Conservation (phyloP, 2,797 vertebrate species). For the Adelosebastes latens region DNA sequence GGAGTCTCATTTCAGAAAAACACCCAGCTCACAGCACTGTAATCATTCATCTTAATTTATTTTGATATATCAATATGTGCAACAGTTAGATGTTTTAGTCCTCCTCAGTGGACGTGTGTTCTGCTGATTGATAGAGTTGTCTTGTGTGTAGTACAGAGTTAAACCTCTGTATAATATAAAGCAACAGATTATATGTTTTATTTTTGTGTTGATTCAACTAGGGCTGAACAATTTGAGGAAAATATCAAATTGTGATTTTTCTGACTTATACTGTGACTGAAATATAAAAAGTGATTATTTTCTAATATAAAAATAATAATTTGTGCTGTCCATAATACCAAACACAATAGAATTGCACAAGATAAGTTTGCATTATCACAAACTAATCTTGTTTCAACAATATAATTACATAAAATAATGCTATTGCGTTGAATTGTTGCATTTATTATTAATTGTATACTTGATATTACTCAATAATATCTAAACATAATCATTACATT, state of each 20-base stretch:
- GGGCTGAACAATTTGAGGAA: background rate
- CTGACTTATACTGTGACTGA: background rate
- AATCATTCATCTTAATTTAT: conserved; percentile 3
- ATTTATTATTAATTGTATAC: background rate
- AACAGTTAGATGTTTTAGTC: conserved; percentile 24
- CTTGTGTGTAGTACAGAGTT: background rate
- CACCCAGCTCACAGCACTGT: background rate
- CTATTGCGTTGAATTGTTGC: background rate
- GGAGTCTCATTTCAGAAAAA: conserved; percentile 1
- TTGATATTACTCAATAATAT: background rate
- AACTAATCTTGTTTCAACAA: background rate
- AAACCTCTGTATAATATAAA: background rate
- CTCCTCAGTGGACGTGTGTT: background rate
- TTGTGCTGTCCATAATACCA: too few species aligned
- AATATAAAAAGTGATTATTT: too few species aligned
- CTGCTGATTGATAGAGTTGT: conserved; percentile 13
- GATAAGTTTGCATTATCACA: background rate
- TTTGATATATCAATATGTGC: conserved; percentile 12
- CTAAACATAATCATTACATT: background rate
- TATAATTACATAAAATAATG: background rate
- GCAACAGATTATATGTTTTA: background rate
- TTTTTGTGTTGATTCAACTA: background rate
- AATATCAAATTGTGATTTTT: background rate
- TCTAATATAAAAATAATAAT: too few species aligned
- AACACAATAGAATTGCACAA: too few species aligned